phyloP scores from a whole-genome alignment of 1,140 invertebrate species.

The Orius insidiosus region DNA sequence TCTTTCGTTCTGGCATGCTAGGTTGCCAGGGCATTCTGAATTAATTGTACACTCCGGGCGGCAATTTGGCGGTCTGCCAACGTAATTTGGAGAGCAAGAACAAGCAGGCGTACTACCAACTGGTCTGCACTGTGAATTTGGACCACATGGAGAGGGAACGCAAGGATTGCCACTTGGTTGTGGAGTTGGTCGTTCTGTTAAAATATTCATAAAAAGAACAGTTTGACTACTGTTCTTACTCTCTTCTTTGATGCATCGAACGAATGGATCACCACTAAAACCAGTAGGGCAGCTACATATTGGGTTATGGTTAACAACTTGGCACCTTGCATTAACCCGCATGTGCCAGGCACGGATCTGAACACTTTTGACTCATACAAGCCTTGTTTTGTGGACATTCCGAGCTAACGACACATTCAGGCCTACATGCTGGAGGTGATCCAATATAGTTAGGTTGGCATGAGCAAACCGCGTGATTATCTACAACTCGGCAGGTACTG shows the following conservation, averaged over 20 bases:
- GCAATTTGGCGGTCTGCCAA: slow-evolving; percentile 64
- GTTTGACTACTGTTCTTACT: slow-evolving; percentile 27
- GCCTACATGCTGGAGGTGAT: slow-evolving; percentile 50
- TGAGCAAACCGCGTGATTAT: slow-evolving; percentile 50
- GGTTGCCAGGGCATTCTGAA: slow-evolving; percentile 59
- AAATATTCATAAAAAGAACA: neutral
- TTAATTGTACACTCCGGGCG: slow-evolving; percentile 66
- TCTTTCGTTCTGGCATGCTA: slow-evolving; percentile 62
- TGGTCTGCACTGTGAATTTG: slow-evolving; percentile 57
- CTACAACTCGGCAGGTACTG: slow-evolving; percentile 42
- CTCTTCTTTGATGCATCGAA: slow-evolving; percentile 39
- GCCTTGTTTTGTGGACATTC: slow-evolving; percentile 49
- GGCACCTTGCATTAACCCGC: slow-evolving; percentile 53
- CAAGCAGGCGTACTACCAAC: slow-evolving; percentile 53
- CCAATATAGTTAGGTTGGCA: slow-evolving; percentile 54
- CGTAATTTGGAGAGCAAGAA: slow-evolving; percentile 55
- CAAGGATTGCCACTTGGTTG: slow-evolving; percentile 44
- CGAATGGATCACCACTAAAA: slow-evolving; percentile 63
- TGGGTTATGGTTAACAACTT: slow-evolving; percentile 52
- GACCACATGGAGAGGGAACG: slow-evolving; percentile 60
- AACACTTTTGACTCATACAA: slow-evolving; percentile 50
- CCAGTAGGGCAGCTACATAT: slow-evolving; percentile 49
- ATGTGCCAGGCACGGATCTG: slow-evolving; percentile 51
- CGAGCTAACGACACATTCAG: slow-evolving; percentile 53
- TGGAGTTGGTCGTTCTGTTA: neutral